A percentile compares a stretch with the other conserved stretches of the same genome.
These are phyloP conservation scores for Pseudomyrmex gracilis DNA, from an alignment of 1,140 invertebrate species.

Conservation along the genomic window DNA sequence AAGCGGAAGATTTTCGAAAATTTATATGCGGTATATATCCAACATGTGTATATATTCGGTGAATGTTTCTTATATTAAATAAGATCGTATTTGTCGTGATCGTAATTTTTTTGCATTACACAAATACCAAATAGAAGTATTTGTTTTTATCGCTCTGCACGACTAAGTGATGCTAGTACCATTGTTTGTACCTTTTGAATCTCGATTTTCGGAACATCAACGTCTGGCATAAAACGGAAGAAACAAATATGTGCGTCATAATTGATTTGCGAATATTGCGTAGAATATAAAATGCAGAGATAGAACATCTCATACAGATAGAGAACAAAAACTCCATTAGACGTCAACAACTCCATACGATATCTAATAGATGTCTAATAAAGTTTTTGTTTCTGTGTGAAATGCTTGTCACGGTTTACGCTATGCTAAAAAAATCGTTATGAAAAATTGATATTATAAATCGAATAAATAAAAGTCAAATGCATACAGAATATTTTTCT, in stretches of 20 bases:
- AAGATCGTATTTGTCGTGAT: slow-evolving; percentile 62
- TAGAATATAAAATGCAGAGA: slow-evolving; percentile 37
- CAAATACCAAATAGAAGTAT: background rate
- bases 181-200: slow-evolving; percentile 29
- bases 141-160: background rate
- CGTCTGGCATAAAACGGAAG: slow-evolving; percentile 13
- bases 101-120: slow-evolving; percentile 62
- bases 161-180: background rate
- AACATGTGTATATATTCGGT: no score
- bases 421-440: slow-evolving; percentile 6
- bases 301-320: background rate
- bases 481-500: slow-evolving; percentile 13
- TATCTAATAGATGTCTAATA: no score
- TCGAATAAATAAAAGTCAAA: slow-evolving; percentile 39
- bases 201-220: slow-evolving; percentile 19
- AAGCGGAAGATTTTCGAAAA: slow-evolving; percentile 1
- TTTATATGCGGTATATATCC: slow-evolving; percentile 33
- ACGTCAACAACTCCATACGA: no score
- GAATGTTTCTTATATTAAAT: background rate
- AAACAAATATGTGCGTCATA: slow-evolving; percentile 9
- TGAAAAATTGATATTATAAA: slow-evolving; percentile 41
- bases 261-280: slow-evolving; percentile 21
- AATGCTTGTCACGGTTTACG: slow-evolving; percentile 1
- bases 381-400: no score
- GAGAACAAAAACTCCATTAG: no score